Evolutionary conservation across 2,113 vertebrate genomes (phyloP).

Genomic region (Notarius lentiginosus): DNA sequence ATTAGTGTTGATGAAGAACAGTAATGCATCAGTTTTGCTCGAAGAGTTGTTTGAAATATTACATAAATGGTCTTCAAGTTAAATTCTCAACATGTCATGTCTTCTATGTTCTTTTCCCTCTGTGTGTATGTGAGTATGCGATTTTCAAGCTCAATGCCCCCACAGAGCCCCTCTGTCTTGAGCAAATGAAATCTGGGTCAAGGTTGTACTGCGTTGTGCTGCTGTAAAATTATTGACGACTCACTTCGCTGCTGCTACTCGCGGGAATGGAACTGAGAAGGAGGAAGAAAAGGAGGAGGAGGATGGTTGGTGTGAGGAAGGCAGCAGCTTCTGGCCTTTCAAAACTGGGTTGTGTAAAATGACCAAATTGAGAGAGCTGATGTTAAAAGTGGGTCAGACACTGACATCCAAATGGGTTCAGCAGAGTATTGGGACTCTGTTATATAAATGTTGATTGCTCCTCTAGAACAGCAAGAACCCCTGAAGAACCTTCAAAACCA

Average conservation of each 20-base stretch:
- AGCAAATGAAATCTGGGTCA: slow-evolving; percentile 63
- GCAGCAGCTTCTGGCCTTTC: slow-evolving; percentile 1
- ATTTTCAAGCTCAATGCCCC: not conserved
- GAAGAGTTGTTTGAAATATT: not conserved
- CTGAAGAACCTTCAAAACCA: too few species aligned
- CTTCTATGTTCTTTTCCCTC: not conserved
- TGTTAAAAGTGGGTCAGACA: slow-evolving; percentile 22
- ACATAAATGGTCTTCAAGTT: not conserved
- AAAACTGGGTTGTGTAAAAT: slow-evolving; percentile 43
- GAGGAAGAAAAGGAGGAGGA: not conserved
- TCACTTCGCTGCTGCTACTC: slow-evolving; percentile 15
- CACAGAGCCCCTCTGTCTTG: slow-evolving; percentile 1
- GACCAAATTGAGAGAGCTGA: slow-evolving; percentile 12
- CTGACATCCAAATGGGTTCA: not conserved
- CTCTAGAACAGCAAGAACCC: not conserved
- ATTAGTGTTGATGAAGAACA: not conserved
- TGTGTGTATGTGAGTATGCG: not conserved
- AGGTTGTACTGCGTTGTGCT: slow-evolving; percentile 55
- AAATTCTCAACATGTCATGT: not conserved
- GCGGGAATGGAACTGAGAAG: not conserved
- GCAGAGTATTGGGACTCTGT: not conserved
- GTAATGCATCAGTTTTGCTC: not conserved
- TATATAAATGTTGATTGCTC: not conserved
- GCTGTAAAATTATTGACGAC: slow-evolving; percentile 24
- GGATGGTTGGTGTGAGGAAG: slow-evolving; percentile 18